Base-by-base conservation (phyloP, 2,797 vertebrate species). In the Lerista edwardsae region DNA sequence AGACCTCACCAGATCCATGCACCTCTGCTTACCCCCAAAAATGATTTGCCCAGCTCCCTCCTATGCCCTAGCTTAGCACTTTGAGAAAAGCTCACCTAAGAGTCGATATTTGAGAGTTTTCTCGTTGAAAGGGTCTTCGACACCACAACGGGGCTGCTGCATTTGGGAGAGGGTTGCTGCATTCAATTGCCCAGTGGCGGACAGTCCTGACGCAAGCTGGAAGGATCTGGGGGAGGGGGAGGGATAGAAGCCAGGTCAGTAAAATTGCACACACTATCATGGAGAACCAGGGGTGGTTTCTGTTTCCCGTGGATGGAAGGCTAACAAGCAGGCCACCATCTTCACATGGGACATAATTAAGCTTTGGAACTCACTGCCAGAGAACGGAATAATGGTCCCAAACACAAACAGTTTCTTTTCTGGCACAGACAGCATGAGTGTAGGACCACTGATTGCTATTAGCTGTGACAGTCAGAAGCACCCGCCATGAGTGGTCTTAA, bases 121-220 rank as follows among this genome's bases (percentile, higher is more conserved):
- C 90, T 97, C 94, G 90, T 98, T 98, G 92, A 98, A 98, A 41
- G 97, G 95, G 86, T 98, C 98, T 84, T 97, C 94, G 62, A 98
- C 72, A 47, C 98, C 97, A 92, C 98, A 98, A 87, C 98, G 97
- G 0, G 98, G 98, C 90, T 96, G 94, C 88, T 91, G 97, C 96
- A 98, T 98, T 86, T 94, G 94, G 5, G 82, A 86, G 85, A 96
- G 90, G 17, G 98, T 98, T 9, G 91, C 91, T 6, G 93, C 88
- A 80, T 98, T 97, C 67, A 97, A 57, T 79, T 93, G 94, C 88
- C 97, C 98, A 80, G 96, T 97, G 84, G 95, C 72, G 19, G 94
- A 94, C 90, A 98, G 93, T 76, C 96, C 95, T 71, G 96, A 97
- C 82, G 95, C 97, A 82, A 93, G 92, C 94, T 98, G 97, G 92